phyloP scores from a whole-genome alignment of 2,113 vertebrate genomes.

The Corydoras sp. region DNA sequence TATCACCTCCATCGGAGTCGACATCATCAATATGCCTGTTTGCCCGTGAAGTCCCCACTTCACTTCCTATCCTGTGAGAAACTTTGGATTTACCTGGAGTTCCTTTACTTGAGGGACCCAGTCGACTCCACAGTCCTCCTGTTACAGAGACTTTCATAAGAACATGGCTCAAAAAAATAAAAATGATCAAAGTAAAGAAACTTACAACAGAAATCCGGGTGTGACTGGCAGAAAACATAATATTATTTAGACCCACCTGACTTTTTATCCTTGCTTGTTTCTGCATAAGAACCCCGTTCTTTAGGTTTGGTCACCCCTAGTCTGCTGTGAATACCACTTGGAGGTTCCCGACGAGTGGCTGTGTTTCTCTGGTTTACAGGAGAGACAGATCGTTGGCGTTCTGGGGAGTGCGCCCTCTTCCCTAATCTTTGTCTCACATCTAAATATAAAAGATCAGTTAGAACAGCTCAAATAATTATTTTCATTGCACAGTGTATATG shows the following conservation, averaged over 20 bases:
- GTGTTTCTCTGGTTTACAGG: constrained; percentile 52
- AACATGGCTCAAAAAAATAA: background rate
- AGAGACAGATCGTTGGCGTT: constrained; percentile 61
- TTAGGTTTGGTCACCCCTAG: constrained; percentile 79
- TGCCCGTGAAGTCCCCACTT: background rate
- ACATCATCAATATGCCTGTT: constrained; percentile 45
- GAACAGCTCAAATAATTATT: too few relatives aligned
- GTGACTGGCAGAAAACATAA: too few relatives aligned
- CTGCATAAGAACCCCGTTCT: constrained; percentile 67
- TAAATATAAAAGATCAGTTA: constrained; percentile 43
- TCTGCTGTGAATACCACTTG: constrained; percentile 87
- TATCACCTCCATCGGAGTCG: constrained; percentile 30
- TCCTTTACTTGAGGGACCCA: constrained; percentile 77
- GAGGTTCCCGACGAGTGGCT: constrained; percentile 71
- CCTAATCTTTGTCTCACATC: constrained; percentile 89
- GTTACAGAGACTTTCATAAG: background rate
- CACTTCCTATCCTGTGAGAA: background rate
- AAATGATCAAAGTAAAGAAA: background rate
- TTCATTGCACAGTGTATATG: too few relatives aligned
- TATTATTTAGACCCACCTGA: constrained; percentile 58
- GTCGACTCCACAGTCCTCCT: constrained; percentile 89
- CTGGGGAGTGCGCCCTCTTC: constrained; percentile 84
- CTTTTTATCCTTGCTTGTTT: constrained; percentile 80
- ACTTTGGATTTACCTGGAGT: constrained; percentile 53
- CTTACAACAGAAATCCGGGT: too few relatives aligned